These are phyloP conservation scores for Brachyhypopomus occidentalis DNA, from an alignment of 2,113 vertebrate genomes.

Conservation along the genomic window DNA sequence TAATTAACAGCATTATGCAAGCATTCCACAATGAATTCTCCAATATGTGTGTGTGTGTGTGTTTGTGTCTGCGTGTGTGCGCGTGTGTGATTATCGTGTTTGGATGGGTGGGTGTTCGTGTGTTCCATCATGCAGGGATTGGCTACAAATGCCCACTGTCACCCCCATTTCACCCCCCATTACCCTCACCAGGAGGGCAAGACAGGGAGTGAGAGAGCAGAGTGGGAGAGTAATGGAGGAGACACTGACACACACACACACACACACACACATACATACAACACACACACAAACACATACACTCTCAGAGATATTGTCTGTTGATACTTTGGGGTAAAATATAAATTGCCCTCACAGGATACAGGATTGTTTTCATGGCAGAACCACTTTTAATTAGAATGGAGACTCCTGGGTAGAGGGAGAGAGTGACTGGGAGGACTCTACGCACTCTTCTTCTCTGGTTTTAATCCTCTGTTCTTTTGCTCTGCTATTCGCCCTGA, in stretches of 20 bases:
- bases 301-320: conserved; percentile 23
- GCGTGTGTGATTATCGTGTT: conserved; percentile 28
- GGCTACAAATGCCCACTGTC: conserved; percentile 62
- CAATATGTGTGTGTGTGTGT: no score
- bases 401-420: neutral
- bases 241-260: conserved; percentile 11
- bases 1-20: no score
- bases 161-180: conserved; percentile 73
- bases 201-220: conserved; percentile 32
- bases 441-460: no score
- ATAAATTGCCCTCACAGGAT: conserved; percentile 9
- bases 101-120: conserved; percentile 23
- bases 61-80: no score
- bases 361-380: conserved; percentile 6
- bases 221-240: conserved; percentile 24
- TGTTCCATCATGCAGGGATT: conserved; percentile 55
- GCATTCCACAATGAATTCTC: no score
- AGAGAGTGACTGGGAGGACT: neutral
- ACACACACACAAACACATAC: conserved; percentile 20
- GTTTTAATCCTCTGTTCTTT: no score
- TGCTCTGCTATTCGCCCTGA: no score
- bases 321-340: conserved; percentile 13
- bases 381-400: neutral
- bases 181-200: conserved; percentile 66
- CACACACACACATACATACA: neutral